A percentile compares a stretch with the other conserved stretches of the same genome.
Evolutionary conservation across 2,113 vertebrate genomes (phyloP).

Genomic region (Glaucidium brasilianum): DNA sequence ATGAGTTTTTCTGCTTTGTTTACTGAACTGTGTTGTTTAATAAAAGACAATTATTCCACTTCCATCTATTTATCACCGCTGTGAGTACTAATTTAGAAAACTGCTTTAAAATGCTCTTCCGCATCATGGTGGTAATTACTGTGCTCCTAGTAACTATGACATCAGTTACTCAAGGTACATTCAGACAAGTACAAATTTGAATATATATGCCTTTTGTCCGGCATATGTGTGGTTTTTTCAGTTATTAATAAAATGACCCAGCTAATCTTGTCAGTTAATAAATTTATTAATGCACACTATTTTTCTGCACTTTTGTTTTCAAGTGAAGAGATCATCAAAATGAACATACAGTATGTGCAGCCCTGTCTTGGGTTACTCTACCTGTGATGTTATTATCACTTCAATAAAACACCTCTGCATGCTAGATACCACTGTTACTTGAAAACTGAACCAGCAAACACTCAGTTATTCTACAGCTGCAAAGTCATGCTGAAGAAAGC

Average conservation of each 20-base stretch:
- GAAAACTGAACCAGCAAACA: not conserved
- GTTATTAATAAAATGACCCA: not conserved
- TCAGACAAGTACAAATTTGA: not conserved
- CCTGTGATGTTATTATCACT: not conserved
- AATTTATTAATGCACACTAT: not conserved
- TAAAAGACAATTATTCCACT: not conserved
- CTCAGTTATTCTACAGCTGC: not conserved
- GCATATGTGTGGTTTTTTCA: not conserved
- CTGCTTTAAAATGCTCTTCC: not conserved
- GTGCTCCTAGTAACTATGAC: not conserved
- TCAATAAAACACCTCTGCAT: not conserved
- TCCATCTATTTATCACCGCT: not conserved
- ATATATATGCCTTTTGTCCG: not conserved
- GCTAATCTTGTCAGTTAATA: not conserved
- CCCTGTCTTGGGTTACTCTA: not conserved
- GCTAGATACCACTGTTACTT: not conserved
- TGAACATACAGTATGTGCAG: not conserved
- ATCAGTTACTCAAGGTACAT: not conserved
- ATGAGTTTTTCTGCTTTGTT: not conserved
- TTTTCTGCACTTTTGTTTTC: not conserved
- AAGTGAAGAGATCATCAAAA: not conserved
- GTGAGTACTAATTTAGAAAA: not conserved
- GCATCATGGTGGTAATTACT: not conserved
- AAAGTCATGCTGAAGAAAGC: not conserved
- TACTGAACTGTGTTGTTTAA: not conserved